These are phyloP conservation scores for Mastigias papua DNA, from an alignment of 30 jellyfish, hydroid and myxozoan genomes.

Conservation along the genomic window DNA sequence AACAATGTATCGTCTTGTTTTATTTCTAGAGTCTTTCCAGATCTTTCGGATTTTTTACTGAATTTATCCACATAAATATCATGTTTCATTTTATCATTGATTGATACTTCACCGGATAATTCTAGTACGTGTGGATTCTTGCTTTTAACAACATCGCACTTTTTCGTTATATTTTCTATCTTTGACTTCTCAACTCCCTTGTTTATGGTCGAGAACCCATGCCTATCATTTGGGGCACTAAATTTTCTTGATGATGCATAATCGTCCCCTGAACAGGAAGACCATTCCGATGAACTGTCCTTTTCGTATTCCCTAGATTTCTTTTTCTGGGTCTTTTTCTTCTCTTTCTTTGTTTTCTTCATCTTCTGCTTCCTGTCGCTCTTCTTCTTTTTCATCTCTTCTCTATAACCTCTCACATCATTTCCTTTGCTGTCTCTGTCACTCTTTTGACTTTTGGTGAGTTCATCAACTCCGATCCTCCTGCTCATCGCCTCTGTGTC, in stretches of 20 bases:
- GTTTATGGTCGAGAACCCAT: no score
- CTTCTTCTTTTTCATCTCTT: constrained; percentile 23
- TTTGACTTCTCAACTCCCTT: not conserved
- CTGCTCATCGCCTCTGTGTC: not conserved
- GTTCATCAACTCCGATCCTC: not conserved
- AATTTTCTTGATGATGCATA: not conserved
- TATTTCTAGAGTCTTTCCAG: not conserved
- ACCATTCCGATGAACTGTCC: constrained; percentile 58
- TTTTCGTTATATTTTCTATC: not conserved
- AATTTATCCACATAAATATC: not conserved
- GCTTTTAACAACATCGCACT: not conserved
- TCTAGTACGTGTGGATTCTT: not conserved
- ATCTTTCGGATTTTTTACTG: not conserved
- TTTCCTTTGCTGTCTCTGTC: not conserved
- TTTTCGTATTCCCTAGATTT: not conserved
- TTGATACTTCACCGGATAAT: not conserved
- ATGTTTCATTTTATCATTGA: not conserved
- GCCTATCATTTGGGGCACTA: no score
- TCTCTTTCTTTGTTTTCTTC: constrained; percentile 12
- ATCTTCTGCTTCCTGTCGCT: constrained; percentile 28
- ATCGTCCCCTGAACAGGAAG: constrained; percentile 42
- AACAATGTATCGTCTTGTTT: not conserved
- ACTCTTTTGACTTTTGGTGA: not conserved
- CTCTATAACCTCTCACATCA: not conserved
- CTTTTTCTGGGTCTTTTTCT: constrained; percentile 6